Base-by-base conservation (phyloP, 2,113 vertebrate species). In the Empidonax traillii region DNA sequence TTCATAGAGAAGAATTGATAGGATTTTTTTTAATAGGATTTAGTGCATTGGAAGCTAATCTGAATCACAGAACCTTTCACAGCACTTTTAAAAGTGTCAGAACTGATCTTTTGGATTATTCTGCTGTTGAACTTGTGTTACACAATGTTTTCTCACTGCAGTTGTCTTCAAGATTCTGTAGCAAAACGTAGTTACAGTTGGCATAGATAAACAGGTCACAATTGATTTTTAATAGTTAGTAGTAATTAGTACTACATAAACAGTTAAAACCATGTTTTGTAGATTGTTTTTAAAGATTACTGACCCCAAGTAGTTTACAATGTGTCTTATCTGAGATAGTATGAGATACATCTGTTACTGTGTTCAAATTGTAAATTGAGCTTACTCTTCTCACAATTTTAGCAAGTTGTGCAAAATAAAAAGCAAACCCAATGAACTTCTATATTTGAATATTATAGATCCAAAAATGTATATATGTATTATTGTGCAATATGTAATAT, bases 311-410 rank as follows among this genome's bases (percentile, higher is more conserved):
- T 33, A 31, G 35, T 2, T 53, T 68, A 12, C 1, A 1, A 5
- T 1, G 0, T 53, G 11, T 39, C 33, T 61, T 82, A 10, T 1
- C 41, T 33, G 41, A 72, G 17, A 39, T 0, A 0, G 8, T 31
- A 4, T 44, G 47, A 87, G 23, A n/a, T 35, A 22, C 7, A 49
- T 59, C 31, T 71, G 14, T 47, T 72, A 52, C 24, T 44, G 11
- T 41, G 12, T 74, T 86, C 12, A 9, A 41, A 41, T 10, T 44
- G 20, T 85, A 63, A 78, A 59, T n/a, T 74, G n/a, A 75, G 3
- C 1, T 0, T 74, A 28, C 13, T 86, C 1, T 61, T 47, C 24
- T 37, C 16, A 39, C 7, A 28, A 8, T 56, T 68, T 47, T 35
- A 83, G 20, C 23, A 79, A 80, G 14, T 20, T 44, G 3, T 53